Evolutionary conservation across 2,797 vertebrate genomes (phyloP), one percentile per base, ranked within the genome.

Genomic region (Sebastes steindachneri): DNA sequence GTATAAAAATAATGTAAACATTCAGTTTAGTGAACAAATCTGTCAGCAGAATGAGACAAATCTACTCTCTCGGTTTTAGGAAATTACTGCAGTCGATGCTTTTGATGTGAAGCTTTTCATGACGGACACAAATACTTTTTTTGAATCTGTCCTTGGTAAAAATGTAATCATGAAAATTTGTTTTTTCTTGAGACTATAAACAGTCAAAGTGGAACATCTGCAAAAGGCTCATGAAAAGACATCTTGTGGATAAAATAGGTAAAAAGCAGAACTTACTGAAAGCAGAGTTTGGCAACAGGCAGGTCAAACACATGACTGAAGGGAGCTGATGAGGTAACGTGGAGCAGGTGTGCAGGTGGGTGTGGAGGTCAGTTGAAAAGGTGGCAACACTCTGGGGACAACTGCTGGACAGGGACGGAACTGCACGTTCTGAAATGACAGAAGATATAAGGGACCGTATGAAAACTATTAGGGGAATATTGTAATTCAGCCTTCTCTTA

Each of bases 321-420:
- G n/a, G 5, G n/a, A 29, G 48, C 41, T 31, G 25, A 28, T 17
- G 33, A 31, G 45, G 45, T 2, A 8, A 21, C 17, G 2, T 55
- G 26, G 7, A 64, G 64, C 69, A 73, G 68, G 55, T 67, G 60
- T 17, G 28, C 17, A 33, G 53, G 31, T 41, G 68, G 73, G 55
- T 67, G 60, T 17, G 37, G 21, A 33, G 53, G 31, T 54, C 45
- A 48, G 45, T 48, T 28, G 5, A 15, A 41, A 68, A 68, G 17
- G 23, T 9, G 14, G 28, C 26, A 70, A 62, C 33, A 66, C 68
- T 57, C 62, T 17, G 48, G 9, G 60, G 73, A 74, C 35, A 31
- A 58, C 54, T 41, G 59, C 26, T n/a, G 72, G 51, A 60, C 25
- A 66, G 35, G 33, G 57, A 66, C 35, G 8, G 65, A 33, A 55